Percentiles rank a stretch among this genome's conserved stretches.
Conservation (phyloP, 1,140 invertebrate species). For the Ceratina australensis region DNA sequence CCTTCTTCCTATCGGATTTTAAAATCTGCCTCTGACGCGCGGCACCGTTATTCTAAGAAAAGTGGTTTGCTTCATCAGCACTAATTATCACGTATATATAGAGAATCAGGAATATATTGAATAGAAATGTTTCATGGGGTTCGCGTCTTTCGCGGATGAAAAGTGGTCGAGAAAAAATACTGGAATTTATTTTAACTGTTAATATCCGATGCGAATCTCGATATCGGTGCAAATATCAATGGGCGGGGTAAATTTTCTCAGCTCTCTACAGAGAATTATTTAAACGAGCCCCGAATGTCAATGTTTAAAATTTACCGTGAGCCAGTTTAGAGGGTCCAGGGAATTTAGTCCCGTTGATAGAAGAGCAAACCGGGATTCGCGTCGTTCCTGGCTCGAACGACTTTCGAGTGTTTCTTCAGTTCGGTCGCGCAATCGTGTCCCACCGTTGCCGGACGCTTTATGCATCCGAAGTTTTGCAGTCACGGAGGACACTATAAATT, state of each 20-base stretch:
- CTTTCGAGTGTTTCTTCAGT: slow-evolving; percentile 23
- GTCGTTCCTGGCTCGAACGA: not conserved
- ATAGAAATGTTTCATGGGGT: too few relatives aligned
- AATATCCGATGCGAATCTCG: not conserved
- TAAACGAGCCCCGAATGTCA: slow-evolving; percentile 21
- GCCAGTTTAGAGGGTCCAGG: slow-evolving; percentile 16
- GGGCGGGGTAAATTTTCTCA: not conserved
- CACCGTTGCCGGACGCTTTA: slow-evolving; percentile 1
- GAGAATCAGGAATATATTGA: too few relatives aligned
- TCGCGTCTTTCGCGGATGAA: too few relatives aligned
- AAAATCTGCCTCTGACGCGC: not conserved
- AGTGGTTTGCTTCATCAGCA: not conserved
- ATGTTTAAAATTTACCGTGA: slow-evolving; percentile 29
- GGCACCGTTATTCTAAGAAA: not conserved
- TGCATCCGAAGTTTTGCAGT: not conserved
- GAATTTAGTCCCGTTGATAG: slow-evolving; percentile 16
- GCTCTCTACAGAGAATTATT: not conserved
- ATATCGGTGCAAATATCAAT: not conserved
- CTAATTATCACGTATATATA: too few relatives aligned
- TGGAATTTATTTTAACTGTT: too few relatives aligned
- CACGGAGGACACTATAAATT: slow-evolving; percentile 9
- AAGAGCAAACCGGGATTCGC: not conserved
- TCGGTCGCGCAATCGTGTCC: slow-evolving; percentile 11
- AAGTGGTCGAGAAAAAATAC: too few relatives aligned
- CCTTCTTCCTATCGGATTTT: not conserved